These are phyloP conservation scores for Mionectes olivaceus DNA, from an alignment of 2,797 vertebrate genomes.

Conservation along the genomic window DNA sequence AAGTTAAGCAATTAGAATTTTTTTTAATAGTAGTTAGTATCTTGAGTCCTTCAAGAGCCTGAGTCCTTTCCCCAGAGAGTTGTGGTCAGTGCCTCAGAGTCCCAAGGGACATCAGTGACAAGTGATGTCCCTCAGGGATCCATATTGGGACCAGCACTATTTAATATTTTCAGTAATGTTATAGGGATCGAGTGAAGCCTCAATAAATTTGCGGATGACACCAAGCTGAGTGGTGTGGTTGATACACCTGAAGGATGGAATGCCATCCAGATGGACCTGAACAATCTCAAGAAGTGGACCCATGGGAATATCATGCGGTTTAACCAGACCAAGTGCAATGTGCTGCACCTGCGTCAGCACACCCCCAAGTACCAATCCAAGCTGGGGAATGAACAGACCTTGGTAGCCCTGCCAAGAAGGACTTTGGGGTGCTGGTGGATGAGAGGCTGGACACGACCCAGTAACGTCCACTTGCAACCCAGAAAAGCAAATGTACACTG, in stretches of 20 bases:
- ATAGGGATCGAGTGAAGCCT: neutral
- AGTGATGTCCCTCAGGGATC: neutral
- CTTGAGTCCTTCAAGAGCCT: neutral
- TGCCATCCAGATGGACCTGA: neutral
- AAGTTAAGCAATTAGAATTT: neutral
- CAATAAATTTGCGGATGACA: neutral
- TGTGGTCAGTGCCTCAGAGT: neutral
- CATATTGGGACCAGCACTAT: neutral
- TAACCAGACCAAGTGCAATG: too few relatives aligned
- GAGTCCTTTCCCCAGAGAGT: neutral
- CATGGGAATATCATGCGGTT: neutral
- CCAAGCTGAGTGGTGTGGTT: neutral
- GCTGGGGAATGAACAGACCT: too few relatives aligned
- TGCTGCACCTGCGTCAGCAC: neutral
- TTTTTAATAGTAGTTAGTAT: neutral
- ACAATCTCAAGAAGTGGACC: accelerated
- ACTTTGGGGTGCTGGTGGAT: accelerated
- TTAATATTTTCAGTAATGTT: neutral
- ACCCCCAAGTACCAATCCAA: accelerated
- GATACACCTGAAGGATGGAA: neutral
- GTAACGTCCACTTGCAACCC: neutral
- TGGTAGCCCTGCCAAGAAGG: too few relatives aligned
- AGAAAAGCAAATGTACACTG: neutral
- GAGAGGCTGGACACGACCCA: neutral
- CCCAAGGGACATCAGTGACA: too few relatives aligned